phyloP scores from a whole-genome alignment of 2,888 invertebrate genomes.

The Lissocephala sabroskyi region DNA sequence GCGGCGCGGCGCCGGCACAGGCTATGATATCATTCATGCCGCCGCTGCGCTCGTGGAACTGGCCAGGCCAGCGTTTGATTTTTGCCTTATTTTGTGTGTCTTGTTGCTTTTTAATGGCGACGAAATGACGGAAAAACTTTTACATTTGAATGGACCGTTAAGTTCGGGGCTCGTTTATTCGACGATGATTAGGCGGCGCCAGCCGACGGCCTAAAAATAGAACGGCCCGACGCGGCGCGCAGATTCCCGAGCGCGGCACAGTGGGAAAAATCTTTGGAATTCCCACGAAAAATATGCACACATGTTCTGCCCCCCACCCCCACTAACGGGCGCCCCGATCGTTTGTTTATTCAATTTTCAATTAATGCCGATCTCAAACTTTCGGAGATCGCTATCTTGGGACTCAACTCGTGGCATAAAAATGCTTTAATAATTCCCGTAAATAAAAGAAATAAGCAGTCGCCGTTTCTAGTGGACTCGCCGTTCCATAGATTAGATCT shows the following conservation, averaged over 20 bases:
- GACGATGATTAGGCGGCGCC: conserved; percentile 24
- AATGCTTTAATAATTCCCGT: neutral
- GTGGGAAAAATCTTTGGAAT: neutral
- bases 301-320: too few species aligned
- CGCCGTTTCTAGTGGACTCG: too few species aligned
- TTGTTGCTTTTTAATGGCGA: conserved; percentile 5
- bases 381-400: neutral
- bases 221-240: neutral
- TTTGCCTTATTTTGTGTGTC: conserved; percentile 10
- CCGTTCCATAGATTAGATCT: too few species aligned
- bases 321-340: neutral
- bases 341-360: conserved; percentile 1
- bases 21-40: conserved; percentile 53
- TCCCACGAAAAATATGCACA: neutral
- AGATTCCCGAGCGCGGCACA: neutral
- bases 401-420: conserved; percentile 2
- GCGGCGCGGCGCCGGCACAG: too few species aligned
- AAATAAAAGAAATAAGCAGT: too few species aligned
- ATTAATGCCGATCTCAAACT: conserved; percentile 6
- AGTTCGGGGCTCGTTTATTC: conserved; percentile 14
- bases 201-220: conserved; percentile 13
- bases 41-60: conserved; percentile 28
- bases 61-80: conserved; percentile 25
- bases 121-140: conserved; percentile 29
- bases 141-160: conserved; percentile 30